Evolutionary conservation across 2,888 invertebrate species (phyloP), one percentile per base, ranked within the genome.

Genomic region (Mythimna vitellina): DNA sequence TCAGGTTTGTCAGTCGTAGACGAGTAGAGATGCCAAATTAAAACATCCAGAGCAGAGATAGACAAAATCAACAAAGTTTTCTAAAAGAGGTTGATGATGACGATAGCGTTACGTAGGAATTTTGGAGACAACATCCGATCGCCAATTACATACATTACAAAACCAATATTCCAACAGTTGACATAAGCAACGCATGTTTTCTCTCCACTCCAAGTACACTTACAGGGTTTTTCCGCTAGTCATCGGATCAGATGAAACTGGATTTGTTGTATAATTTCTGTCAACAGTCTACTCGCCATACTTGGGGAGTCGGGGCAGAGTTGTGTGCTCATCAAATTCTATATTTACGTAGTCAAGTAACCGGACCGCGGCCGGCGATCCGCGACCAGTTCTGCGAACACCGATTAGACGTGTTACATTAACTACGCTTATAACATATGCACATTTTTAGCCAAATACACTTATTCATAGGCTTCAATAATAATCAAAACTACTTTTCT

Each of bases 341-440:
- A 82, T 82, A 84, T 80, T 86, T 84, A 86, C 76, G 70, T 73
- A 78, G 80, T 70, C 76, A 70, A 75, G 74, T 71, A 83, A 76
- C 66, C 78, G 73, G 70, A 81, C 72, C 70, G 65, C 74, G 35
- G 46, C 53, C 46, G 49, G 57, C 56, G 56, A 81, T 65, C 63
- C 51, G 54, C 66, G 57, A 82, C 71, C 74, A 71, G 75, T 82
- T 84, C 32, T 72, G 25, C 56, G 60, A 73, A 77, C 66, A 67
- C 61, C 62, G 46, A 71, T 66, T 60, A 68, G 56, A 54, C 60
- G 29, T 60, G 54, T 70, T 63, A 82, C 42, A 67, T 79, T 58
- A 68, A 62, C 61, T 58, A 46, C 35, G 58, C 58, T 25, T 35
- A 46, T 29, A 72, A 62, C 49, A 58, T 29, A 65, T 20, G 20